Conservation (phyloP, 2,113 vertebrate genomes). For the Candoia aspera region DNA sequence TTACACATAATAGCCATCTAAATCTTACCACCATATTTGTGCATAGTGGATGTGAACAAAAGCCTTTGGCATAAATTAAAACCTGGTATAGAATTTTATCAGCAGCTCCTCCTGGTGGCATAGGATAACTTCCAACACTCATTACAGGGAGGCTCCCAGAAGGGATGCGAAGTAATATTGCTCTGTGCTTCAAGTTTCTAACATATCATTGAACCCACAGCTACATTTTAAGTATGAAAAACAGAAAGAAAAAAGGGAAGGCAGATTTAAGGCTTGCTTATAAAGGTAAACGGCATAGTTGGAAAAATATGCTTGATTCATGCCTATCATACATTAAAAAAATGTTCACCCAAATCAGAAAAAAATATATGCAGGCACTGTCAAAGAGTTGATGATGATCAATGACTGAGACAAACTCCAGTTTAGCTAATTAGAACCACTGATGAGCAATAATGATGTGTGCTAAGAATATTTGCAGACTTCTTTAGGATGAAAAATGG, state of each 20-base stretch:
- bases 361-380: constrained; percentile 69
- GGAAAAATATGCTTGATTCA: constrained; percentile 25
- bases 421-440: constrained; percentile 86
- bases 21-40: not conserved
- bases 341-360: constrained; percentile 47
- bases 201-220: constrained; percentile 11
- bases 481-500: constrained; percentile 87
- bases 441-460: constrained; percentile 86
- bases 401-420: constrained; percentile 83
- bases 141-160: constrained; percentile 23
- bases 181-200: constrained; percentile 23
- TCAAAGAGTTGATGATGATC: constrained; percentile 84
- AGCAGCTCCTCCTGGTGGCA: constrained; percentile 57
- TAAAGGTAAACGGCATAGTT: constrained; percentile 26
- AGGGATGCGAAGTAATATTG: constrained; percentile 9
- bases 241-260: not conserved
- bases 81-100: constrained; percentile 42
- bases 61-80: constrained; percentile 40
- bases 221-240: not conserved
- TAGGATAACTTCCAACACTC: not conserved
- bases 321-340: constrained; percentile 53
- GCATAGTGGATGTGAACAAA: constrained; percentile 11
- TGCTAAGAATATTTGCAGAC: constrained; percentile 81
- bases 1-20: constrained; percentile 23
- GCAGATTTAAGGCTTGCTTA: constrained; percentile 8